Percentiles rank a stretch among this genome's conserved stretches.
Evolutionary conservation across 2,888 invertebrate species (phyloP).

Genomic region (Scrobipalpa costella): DNA sequence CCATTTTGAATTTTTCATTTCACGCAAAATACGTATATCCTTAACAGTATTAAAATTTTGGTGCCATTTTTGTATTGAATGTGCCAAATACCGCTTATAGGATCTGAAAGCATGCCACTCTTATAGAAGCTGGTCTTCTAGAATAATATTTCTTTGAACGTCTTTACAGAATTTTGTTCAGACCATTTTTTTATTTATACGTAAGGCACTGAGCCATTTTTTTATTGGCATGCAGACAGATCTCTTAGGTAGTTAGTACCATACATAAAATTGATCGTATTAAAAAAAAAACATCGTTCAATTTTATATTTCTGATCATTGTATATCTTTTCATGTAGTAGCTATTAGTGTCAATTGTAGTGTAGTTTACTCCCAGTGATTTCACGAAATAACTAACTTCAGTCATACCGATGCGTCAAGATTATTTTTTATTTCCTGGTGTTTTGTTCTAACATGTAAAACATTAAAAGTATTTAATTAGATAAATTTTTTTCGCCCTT

Average conservation of each 20-base stretch:
- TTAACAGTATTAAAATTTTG: conserved; percentile 49
- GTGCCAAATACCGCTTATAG: conserved; percentile 47
- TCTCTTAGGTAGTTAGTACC: neutral
- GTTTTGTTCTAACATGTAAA: too few species aligned
- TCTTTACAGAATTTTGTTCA: neutral
- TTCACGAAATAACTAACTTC: too few species aligned
- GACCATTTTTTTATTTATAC: conserved; percentile 13
- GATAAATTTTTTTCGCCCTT: too few species aligned
- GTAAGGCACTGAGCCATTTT: conserved; percentile 1
- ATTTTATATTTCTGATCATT: too few species aligned
- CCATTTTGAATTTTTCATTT: conserved; percentile 27
- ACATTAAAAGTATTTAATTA: too few species aligned
- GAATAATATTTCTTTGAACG: neutral
- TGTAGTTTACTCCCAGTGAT: too few species aligned
- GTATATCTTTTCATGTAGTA: too few species aligned
- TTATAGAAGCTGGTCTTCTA: conserved; percentile 11
- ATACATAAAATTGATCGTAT: too few species aligned
- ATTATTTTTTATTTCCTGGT: too few species aligned
- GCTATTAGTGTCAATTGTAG: too few species aligned
- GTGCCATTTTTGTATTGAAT: conserved; percentile 51
- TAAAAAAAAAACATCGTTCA: too few species aligned
- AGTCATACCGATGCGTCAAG: too few species aligned
- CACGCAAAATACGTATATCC: conserved; percentile 25
- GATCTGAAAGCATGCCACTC: conserved; percentile 22
- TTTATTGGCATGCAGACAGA: neutral